A percentile compares a stretch with the other conserved stretches of the same genome.
Conservation (phyloP, 2,113 vertebrate genomes). For the Nesogale talazaci region DNA sequence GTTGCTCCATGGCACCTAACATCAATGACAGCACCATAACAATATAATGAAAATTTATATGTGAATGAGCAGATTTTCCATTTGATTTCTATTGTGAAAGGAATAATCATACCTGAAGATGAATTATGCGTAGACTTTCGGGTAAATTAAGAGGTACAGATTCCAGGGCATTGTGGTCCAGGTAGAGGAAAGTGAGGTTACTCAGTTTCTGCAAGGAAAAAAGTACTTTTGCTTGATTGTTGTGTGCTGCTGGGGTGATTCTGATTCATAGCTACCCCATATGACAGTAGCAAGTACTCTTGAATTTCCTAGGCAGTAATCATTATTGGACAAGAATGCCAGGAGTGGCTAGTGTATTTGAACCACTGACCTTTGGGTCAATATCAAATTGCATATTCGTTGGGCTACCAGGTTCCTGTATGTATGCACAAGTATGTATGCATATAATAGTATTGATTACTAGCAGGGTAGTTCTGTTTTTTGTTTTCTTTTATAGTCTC, state of each 20-base stretch:
- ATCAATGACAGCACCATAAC: background rate
- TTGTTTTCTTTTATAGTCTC: background rate
- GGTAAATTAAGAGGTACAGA: constrained; percentile 93
- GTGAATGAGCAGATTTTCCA: background rate
- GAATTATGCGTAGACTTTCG: constrained; percentile 92
- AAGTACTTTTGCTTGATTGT: background rate
- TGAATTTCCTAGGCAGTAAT: background rate
- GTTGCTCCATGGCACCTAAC: background rate
- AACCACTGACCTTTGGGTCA: background rate
- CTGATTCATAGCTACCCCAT: background rate
- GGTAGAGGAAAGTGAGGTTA: constrained; percentile 90
- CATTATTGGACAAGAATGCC: background rate
- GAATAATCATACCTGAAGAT: constrained; percentile 92
- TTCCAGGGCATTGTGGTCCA: constrained; percentile 94
- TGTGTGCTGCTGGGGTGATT: background rate
- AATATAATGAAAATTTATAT: background rate
- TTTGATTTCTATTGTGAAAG: background rate
- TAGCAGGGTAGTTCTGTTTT: background rate
- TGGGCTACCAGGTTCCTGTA: background rate
- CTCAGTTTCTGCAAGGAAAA: constrained; percentile 90
- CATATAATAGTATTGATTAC: background rate
- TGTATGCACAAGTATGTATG: background rate
- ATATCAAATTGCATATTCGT: background rate
- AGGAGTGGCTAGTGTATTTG: background rate
- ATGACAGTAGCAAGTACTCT: background rate